phyloP scores from a whole-genome alignment of 30 jellyfish, hydroid and myxozoan species.

The Turritopsis rubra region DNA sequence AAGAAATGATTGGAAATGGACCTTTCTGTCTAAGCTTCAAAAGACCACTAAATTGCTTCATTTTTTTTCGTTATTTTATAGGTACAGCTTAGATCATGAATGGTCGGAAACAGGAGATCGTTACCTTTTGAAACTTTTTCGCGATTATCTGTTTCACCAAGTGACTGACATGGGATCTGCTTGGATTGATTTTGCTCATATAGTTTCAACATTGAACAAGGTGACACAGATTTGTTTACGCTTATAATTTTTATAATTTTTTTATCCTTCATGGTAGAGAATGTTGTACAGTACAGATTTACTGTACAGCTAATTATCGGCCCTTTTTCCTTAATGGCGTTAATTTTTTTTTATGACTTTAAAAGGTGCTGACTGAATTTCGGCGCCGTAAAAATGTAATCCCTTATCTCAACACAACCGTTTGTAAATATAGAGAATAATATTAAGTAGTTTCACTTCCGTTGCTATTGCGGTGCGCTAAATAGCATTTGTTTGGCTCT shows the following conservation, averaged over 20 bases:
- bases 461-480: no score
- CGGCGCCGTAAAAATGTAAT: no score
- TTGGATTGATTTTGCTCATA: constrained; percentile 87
- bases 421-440: no score
- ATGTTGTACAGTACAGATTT: no score
- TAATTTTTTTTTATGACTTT: no score
- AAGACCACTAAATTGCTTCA: background rate
- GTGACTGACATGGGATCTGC: constrained; percentile 79
- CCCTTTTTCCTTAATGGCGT: no score
- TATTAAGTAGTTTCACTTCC: no score
- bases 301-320: no score
- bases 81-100: constrained; percentile 75
- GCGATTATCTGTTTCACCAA: constrained; percentile 89
- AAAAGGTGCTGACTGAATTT: no score
- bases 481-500: no score
- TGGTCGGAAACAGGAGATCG: constrained; percentile 98
- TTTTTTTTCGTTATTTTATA: constrained; percentile 2
- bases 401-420: no score
- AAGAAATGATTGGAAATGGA: background rate
- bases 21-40: background rate
- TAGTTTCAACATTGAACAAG: constrained; percentile 77
- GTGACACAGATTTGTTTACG: constrained; percentile 1
- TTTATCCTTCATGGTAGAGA: no score
- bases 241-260: background rate
- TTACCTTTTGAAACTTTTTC: constrained; percentile 65